Evolutionary conservation across 1,140 invertebrate genomes (phyloP).

Genomic region (Sesamia nonagrioides): DNA sequence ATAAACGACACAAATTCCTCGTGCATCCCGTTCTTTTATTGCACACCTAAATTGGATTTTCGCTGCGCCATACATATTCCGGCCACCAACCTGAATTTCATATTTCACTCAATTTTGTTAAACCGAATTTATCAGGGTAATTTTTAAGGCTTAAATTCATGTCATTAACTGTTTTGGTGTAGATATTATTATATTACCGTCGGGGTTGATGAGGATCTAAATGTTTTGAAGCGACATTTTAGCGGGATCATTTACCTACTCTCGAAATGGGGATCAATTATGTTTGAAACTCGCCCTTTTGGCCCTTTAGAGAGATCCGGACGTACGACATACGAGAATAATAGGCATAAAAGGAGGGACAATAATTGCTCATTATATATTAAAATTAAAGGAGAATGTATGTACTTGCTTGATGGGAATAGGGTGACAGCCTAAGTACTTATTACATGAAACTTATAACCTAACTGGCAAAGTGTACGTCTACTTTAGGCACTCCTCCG

Average conservation of each 20-base stretch:
- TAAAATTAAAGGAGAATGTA: too few species aligned
- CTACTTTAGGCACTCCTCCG: too few species aligned
- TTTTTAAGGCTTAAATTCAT: conserved; percentile 57
- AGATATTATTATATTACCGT: conserved; percentile 17
- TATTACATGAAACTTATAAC: too few species aligned
- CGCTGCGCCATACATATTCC: conserved; percentile 59
- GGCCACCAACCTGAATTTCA: conserved; percentile 61
- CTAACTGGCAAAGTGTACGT: too few species aligned
- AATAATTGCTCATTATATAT: too few species aligned
- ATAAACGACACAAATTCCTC: conserved; percentile 54
- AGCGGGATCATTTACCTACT: neutral
- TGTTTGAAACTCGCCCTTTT: neutral
- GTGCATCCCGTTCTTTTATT: conserved; percentile 69
- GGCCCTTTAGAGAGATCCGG: neutral
- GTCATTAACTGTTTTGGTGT: conserved; percentile 43
- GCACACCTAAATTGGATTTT: conserved; percentile 69
- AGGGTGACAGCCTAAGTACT: too few species aligned
- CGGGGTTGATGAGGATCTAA: neutral
- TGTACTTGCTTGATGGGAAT: too few species aligned
- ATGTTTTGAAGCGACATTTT: conserved; percentile 8
- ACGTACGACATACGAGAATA: too few species aligned
- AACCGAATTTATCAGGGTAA: conserved; percentile 58
- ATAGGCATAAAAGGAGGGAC: too few species aligned
- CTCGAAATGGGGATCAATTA: neutral
- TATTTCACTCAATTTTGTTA: conserved; percentile 56